These are phyloP conservation scores for Crocodylus rhombifer DNA, from an alignment of 2,797 vertebrate genomes.

Conservation along the genomic window DNA sequence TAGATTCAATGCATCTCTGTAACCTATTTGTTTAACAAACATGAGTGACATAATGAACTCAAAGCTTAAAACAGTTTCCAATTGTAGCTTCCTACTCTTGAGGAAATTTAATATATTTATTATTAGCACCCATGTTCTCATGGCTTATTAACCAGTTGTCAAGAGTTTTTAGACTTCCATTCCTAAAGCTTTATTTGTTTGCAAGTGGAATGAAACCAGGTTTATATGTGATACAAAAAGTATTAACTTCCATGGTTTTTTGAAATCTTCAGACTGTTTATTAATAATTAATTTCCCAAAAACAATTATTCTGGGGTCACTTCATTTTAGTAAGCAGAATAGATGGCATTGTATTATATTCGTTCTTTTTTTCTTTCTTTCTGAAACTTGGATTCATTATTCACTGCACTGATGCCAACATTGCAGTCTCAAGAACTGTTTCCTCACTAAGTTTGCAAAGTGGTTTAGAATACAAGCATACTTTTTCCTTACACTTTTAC, in stretches of 20 bases:
- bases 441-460: slow-evolving; percentile 10
- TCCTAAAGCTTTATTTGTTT: not conserved
- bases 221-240: not conserved
- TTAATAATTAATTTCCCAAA: not conserved
- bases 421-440: not conserved
- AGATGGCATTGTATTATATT: not conserved
- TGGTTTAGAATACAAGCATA: slow-evolving; percentile 1
- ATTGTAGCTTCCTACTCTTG: not conserved
- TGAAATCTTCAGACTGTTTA: not conserved
- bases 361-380: not conserved
- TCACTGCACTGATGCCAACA: not conserved
- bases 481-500: slow-evolving; percentile 29
- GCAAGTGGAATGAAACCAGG: not conserved
- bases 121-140: not conserved
- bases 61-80: slow-evolving; percentile 2
- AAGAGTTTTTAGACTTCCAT: not conserved
- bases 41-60: not conserved
- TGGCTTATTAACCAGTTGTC: not conserved
- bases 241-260: not conserved
- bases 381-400: slow-evolving; percentile 2
- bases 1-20: not conserved
- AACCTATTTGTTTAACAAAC: not conserved
- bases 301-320: not conserved
- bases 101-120: not conserved
- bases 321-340: not conserved